Percentiles rank a stretch among this genome's conserved stretches.
Conservation (phyloP, 2,797 vertebrate genomes). For the Takifugu rubripes region DNA sequence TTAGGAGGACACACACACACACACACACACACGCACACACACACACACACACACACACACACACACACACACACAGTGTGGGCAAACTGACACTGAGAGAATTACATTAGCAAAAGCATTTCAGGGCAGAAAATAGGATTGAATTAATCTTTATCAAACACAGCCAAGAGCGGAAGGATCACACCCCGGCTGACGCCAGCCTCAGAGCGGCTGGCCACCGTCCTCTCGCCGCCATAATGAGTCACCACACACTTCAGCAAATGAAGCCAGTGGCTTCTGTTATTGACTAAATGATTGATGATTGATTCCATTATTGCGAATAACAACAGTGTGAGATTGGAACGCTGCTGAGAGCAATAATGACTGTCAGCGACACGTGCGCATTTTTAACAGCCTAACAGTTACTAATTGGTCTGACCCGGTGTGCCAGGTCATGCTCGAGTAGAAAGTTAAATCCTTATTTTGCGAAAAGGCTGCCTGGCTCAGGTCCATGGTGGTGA, state of each 20-base stretch:
- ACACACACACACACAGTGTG: conserved; percentile 19
- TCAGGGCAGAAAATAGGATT: conserved; percentile 81
- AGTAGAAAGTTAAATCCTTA: conserved; percentile 20
- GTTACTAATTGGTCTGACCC: conserved; percentile 14
- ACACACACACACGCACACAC: conserved; percentile 15
- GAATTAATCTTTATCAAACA: conserved; percentile 83
- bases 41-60: conserved; percentile 23
- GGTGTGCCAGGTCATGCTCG: background rate
- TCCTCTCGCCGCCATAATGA: conserved; percentile 21
- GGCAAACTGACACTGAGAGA: conserved; percentile 58
- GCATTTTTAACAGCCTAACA: conserved; percentile 10
- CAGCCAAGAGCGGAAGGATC: conserved; percentile 64
- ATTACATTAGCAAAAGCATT: conserved; percentile 80
- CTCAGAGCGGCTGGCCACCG: conserved; percentile 35
- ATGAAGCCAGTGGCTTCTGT: conserved; percentile 10
- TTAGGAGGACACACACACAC: conserved; percentile 43
- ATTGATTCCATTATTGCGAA: conserved; percentile 1
- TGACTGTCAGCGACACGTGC: background rate
- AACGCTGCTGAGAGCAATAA: too few relatives aligned
- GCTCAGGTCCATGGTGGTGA: conserved; percentile 24
- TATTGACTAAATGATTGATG: conserved; percentile 16
- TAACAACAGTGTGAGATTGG: background rate
- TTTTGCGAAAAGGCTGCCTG: conserved; percentile 21
- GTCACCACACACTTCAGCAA: conserved; percentile 6
- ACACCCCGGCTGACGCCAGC: conserved; percentile 39